Evolutionary conservation across 2,888 invertebrate species (phyloP), one percentile per base, ranked within the genome.

Genomic region (Acrobasis suavella): DNA sequence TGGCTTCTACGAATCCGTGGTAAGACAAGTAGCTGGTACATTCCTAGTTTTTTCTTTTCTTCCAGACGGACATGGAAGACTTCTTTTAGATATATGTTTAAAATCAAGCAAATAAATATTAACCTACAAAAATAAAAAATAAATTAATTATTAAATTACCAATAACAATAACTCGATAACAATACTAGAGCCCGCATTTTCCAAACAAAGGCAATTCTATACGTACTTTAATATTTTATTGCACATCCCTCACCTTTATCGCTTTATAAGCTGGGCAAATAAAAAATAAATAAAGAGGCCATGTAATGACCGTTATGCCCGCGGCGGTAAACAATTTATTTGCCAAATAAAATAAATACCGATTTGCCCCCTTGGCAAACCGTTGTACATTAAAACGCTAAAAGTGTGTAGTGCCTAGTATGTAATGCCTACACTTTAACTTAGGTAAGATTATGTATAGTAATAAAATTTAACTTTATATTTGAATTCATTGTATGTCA

Each of bases 291-390:
- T 66, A 70, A 69, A 66, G 56, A 64, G 32, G 39, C 17, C 58
- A 50, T 67, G 66, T 67, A 65, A 72, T 76, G 77, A 73, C 79
- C 78, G 80, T 80, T 80, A 72, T 67, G 75, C 74, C 75, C 68
- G 70, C 64, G 71, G 77, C 74, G 72, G 69, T 74, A 76, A 75
- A 72, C 72, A 72, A 73, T 76, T 76, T 62, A 75, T 77, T 77
- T 77, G 74, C 70, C 66, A 70, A 73, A 67, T 71, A 68, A 17
- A 70, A 74, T 75, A 77, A 74, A 75, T 74, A 77, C 38, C 59
- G 14, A 15, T 17, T 32, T 12, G 37, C 50, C 42, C 56, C 42
- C 14, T 17, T 56, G 8, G 56, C n/a, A 37, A 56, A 51, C 22
- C 58, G 64, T 58, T 38, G 9, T 1, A 39, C 17, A 14, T 15